Evolutionary conservation across 2,797 vertebrate genomes (phyloP).

Genomic region (Sebastes reedi): DNA sequence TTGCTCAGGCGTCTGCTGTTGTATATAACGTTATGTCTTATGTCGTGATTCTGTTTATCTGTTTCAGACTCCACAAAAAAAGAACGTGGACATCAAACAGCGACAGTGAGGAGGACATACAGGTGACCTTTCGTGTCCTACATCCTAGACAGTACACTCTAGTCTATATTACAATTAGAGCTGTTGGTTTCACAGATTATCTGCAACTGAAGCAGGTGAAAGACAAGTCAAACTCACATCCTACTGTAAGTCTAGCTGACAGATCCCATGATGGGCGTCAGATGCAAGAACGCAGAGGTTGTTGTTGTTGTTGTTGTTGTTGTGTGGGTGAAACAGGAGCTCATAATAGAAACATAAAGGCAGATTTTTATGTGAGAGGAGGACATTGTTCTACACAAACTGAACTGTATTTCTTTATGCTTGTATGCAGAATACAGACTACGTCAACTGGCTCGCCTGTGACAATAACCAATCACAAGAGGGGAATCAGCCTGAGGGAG

Average conservation of each 20-base stretch:
- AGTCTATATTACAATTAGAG: background rate
- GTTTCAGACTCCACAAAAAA: background rate
- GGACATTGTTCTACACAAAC: background rate
- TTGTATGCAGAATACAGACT: background rate
- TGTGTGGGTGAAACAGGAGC: background rate
- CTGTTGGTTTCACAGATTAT: background rate
- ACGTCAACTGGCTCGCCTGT: constrained; percentile 3
- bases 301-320: background rate
- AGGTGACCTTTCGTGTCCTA: background rate
- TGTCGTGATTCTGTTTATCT: background rate
- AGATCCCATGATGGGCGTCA: background rate
- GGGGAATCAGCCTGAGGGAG: background rate
- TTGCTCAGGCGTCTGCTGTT: background rate
- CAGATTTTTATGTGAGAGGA: background rate
- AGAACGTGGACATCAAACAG: too few relatives aligned
- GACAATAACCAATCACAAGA: background rate
- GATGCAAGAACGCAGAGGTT: background rate
- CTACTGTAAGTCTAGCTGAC: background rate
- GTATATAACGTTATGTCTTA: background rate
- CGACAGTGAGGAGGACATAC: background rate
- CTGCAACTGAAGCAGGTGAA: background rate
- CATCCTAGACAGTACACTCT: background rate
- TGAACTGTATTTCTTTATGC: background rate
- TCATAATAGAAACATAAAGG: background rate
- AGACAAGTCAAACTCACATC: background rate